Evolutionary conservation across 2,797 vertebrate species (phyloP).

Genomic region (Gouania willdenowi): DNA sequence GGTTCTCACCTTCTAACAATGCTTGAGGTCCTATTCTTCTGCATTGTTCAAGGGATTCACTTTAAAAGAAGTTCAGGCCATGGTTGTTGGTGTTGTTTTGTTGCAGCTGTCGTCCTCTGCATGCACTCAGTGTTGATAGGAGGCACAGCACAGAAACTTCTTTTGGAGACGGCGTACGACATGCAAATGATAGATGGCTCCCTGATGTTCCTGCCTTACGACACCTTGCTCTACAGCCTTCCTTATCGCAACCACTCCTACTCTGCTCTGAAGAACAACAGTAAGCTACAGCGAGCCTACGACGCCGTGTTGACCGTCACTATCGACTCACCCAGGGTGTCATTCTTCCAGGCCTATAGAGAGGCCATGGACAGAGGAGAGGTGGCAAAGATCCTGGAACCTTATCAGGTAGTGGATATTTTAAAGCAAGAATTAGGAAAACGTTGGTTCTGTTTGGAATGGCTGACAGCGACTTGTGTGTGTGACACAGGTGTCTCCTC

Average conservation of each 20-base stretch:
- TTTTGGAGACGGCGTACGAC: conserved; percentile 78
- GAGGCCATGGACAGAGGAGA: conserved; percentile 72
- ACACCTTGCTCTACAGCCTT: conserved; percentile 80
- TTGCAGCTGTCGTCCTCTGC: conserved; percentile 78
- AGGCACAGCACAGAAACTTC: conserved; percentile 64
- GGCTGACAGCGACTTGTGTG: neutral
- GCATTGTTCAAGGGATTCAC: too few relatives aligned
- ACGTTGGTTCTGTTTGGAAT: too few relatives aligned
- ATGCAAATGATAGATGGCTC: conserved; percentile 77
- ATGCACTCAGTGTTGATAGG: conserved; percentile 83
- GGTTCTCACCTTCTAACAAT: too few relatives aligned
- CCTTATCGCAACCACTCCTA: conserved; percentile 69
- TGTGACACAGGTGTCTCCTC: conserved; percentile 72
- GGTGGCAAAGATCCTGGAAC: conserved; percentile 55
- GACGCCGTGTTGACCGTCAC: conserved; percentile 80
- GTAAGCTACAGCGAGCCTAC: conserved; percentile 75
- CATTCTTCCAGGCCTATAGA: conserved; percentile 74
- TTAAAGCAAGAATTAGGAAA: too few relatives aligned
- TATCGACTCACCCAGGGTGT: conserved; percentile 62
- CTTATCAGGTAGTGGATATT: conserved; percentile 73
- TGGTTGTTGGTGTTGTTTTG: too few relatives aligned
- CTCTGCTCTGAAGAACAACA: conserved; percentile 58
- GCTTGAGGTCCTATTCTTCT: too few relatives aligned
- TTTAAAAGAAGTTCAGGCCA: too few relatives aligned
- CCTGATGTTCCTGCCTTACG: conserved; percentile 78